Evolutionary conservation across 2,797 vertebrate genomes (phyloP), one percentile per base, ranked within the genome.

Genomic region (Champsocephalus gunnari): DNA sequence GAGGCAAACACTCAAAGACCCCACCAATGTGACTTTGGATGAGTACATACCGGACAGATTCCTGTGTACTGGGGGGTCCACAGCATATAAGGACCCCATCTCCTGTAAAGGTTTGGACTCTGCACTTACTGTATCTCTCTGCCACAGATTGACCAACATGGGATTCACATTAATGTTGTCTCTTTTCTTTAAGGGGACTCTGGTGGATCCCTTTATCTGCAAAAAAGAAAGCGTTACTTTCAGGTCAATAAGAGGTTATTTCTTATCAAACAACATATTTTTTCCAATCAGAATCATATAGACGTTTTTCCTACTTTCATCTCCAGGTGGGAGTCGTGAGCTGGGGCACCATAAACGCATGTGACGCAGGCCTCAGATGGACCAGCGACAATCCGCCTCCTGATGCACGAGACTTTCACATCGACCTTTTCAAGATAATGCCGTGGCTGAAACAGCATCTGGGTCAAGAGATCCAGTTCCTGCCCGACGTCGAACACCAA

Each of bases 361-460:
- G 94, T 11, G 3, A 70, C 0, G 1, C 0, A 0, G 0, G 0
- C 5, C 6, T 38, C 34, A 3, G 1, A 0, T 0, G 2, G 0
- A 12, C 48, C 7, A 53, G 9, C 1, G 12, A 54, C 49, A 44
- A 0, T 0, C 85, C 75, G 1, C 90, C 84, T 50, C 61, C 74
- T 0, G 74, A 89, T 0, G 94, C 93, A 0, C 88, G 94, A 43
- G 95, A 96, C 88, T 95, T 96, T 74, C 92, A 96, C 87, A 90
- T 95, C 71, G 88, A 90, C 70, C 28, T 96, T 54, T 96, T 96
- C 67, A 73, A 89, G 60, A 74, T 96, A 16, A 65, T 92, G 79
- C 85, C 92, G 0, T 95, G 95, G 94, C 86, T 96, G 65, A 88
- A 88, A 61, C 0, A 85, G 48, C 81, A 93, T 43, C 82, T 94